Evolutionary conservation across 2,888 invertebrate species (phyloP).

Genomic region (Onchidella celtica): DNA sequence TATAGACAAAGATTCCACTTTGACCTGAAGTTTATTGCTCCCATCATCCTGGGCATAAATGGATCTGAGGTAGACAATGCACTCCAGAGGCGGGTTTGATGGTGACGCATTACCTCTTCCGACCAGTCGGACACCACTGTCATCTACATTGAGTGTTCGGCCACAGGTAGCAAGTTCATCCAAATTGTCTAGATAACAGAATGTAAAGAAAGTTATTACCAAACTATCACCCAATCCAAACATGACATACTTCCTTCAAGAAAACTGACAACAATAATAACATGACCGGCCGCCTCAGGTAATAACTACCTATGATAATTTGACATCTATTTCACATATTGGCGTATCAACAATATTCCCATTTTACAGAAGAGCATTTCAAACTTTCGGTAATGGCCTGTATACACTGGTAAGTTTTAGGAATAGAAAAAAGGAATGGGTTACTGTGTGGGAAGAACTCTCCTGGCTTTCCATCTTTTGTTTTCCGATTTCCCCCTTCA

Average conservation of each 20-base stretch:
- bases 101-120: constrained; percentile 61
- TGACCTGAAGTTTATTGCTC: constrained; percentile 67
- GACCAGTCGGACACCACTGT: constrained; percentile 58
- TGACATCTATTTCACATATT: too few species aligned
- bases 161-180: constrained; percentile 61
- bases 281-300: too few species aligned
- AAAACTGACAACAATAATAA: neutral
- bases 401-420: too few species aligned
- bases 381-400: too few species aligned
- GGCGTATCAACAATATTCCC: too few species aligned
- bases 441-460: too few species aligned
- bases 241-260: neutral
- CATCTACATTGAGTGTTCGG: constrained; percentile 61
- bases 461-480: too few species aligned
- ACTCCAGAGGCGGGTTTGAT: constrained; percentile 62
- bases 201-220: neutral
- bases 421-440: too few species aligned
- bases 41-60: constrained; percentile 60
- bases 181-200: constrained; percentile 57
- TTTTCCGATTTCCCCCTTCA: too few species aligned
- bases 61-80: constrained; percentile 62
- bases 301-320: too few species aligned
- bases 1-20: constrained; percentile 61
- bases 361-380: too few species aligned
- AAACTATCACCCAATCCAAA: neutral